phyloP scores from a whole-genome alignment of 2,113 vertebrate species.

The Kryptolebias marmoratus region DNA sequence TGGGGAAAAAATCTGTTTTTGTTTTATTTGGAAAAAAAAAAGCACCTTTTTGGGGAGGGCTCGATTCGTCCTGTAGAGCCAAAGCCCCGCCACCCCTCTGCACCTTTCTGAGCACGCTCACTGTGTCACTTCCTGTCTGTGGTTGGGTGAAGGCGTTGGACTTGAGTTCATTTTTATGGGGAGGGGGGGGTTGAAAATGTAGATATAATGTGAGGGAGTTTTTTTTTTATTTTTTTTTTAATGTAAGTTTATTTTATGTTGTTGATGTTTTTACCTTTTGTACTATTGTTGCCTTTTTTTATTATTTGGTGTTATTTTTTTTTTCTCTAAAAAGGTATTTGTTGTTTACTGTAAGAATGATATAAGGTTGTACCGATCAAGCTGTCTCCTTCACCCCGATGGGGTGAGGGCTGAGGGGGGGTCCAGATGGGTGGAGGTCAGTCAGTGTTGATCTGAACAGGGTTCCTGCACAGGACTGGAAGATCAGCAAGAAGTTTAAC shows the following conservation, averaged over 20 bases:
- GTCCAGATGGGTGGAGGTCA: slow-evolving; percentile 12
- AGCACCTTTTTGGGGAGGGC: slow-evolving; percentile 74
- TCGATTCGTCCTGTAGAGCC: slow-evolving; percentile 38
- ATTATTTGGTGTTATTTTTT: slow-evolving; percentile 46
- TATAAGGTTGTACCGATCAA: slow-evolving; percentile 25
- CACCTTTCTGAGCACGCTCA: slow-evolving; percentile 73
- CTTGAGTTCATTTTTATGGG: slow-evolving; percentile 5
- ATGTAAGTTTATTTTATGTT: slow-evolving; percentile 44
- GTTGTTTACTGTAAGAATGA: slow-evolving; percentile 64
- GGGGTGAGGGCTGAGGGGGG: not conserved
- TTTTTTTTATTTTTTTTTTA: no score
- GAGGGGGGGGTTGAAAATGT: slow-evolving; percentile 3
- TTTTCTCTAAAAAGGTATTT: slow-evolving; percentile 42
- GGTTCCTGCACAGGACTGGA: slow-evolving; percentile 31
- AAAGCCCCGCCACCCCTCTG: slow-evolving; percentile 64
- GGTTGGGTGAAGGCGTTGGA: slow-evolving; percentile 36
- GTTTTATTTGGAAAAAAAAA: slow-evolving; percentile 14
- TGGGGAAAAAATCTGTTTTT: slow-evolving; percentile 23
- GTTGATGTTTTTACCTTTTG: slow-evolving; percentile 61
- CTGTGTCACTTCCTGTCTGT: slow-evolving; percentile 62
- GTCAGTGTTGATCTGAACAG: slow-evolving; percentile 11
- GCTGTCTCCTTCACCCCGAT: slow-evolving; percentile 10
- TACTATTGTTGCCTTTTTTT: slow-evolving; percentile 64
- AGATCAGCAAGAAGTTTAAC: not conserved
- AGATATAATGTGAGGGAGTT: slow-evolving; percentile 35